A percentile compares a stretch with the other conserved stretches of the same genome.
Conservation (phyloP, 2,113 vertebrate species). For the Acrocephalus kingi region DNA sequence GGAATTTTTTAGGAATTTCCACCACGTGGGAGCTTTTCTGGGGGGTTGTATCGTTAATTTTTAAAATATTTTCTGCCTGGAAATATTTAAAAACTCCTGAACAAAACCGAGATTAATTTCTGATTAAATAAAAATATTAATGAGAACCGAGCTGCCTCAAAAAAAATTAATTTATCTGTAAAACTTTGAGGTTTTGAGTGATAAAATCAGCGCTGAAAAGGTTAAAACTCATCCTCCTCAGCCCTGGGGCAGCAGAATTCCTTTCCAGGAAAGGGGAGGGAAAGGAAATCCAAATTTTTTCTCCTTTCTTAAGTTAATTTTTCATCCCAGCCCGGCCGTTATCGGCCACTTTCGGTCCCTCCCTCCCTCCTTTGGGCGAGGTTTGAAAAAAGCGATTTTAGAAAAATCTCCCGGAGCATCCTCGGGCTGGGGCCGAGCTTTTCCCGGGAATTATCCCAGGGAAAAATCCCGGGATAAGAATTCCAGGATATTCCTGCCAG, state of each 20-base stretch:
- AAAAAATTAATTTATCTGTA: accelerated
- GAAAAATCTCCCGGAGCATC: not conserved
- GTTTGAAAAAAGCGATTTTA: not conserved
- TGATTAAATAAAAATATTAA: accelerated
- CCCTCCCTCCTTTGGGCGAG: not conserved
- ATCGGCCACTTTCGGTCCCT: not conserved
- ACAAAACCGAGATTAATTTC: accelerated
- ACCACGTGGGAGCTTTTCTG: not conserved
- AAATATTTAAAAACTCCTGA: not conserved
- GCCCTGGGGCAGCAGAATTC: not conserved
- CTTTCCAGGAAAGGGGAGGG: not conserved
- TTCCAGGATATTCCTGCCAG: not conserved
- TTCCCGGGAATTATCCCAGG: not conserved
- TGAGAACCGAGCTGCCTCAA: not conserved
- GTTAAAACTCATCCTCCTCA: not conserved
- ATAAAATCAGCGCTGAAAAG: not conserved
- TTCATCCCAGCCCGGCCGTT: not conserved
- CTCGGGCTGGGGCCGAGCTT: not conserved
- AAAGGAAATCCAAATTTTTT: not conserved
- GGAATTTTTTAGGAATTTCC: not conserved
- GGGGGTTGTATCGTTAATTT: not conserved
- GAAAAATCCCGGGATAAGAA: not conserved
- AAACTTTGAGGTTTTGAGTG: not conserved
- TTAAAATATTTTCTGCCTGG: accelerated
- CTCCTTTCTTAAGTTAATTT: accelerated